Evolutionary conservation across 2,888 invertebrate species (phyloP).

Genomic region (Pseudococcus viburni): DNA sequence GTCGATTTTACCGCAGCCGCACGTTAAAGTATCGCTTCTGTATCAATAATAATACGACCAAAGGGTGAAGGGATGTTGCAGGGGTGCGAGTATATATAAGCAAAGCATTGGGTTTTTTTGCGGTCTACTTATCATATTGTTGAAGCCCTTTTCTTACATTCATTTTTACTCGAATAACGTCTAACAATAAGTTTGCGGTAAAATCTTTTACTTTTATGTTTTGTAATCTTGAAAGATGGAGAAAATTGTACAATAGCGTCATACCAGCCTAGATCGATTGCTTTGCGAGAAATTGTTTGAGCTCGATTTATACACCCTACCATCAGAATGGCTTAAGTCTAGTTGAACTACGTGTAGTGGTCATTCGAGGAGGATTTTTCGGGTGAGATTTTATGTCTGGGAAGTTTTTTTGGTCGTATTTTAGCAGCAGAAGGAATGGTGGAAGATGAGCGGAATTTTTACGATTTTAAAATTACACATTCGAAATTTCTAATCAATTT

Average conservation of each 20-base stretch:
- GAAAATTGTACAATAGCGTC: not conserved
- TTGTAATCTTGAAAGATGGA: not conserved
- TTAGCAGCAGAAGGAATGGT: no score
- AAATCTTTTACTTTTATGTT: slow-evolving; percentile 12
- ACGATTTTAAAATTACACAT: no score
- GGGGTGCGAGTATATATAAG: not conserved
- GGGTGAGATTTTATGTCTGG: no score
- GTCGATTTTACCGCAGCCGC: not conserved
- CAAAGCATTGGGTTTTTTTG: not conserved
- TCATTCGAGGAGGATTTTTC: no score
- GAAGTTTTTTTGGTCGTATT: no score
- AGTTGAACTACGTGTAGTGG: no score
- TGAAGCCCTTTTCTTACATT: not conserved
- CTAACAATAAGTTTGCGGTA: slow-evolving; percentile 11
- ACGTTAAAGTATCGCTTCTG: not conserved
- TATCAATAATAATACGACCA: not conserved
- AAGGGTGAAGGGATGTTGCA: not conserved
- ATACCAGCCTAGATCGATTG: not conserved
- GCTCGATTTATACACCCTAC: not conserved
- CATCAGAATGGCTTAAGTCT: no score
- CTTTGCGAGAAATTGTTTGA: not conserved
- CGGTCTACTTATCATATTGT: slow-evolving; percentile 30
- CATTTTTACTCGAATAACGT: slow-evolving; percentile 11
- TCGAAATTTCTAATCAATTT: no score
- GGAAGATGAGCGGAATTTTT: no score